phyloP scores from a whole-genome alignment of 2,888 invertebrate genomes.

The Lithophane ornitopus region DNA sequence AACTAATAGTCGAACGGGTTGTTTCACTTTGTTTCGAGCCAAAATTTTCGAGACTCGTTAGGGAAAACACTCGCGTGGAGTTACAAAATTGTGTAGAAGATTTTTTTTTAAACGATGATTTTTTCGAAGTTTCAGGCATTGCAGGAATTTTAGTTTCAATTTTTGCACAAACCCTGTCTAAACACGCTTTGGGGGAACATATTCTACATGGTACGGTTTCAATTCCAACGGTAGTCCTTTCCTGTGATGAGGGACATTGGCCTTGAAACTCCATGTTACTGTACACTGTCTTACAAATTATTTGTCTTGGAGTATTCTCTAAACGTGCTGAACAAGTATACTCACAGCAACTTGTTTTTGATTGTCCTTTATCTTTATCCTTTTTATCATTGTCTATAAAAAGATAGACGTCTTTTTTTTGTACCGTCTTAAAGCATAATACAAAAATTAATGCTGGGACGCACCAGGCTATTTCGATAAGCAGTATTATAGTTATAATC shows the following conservation, averaged over 20 bases:
- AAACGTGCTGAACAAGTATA: not conserved
- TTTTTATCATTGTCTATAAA: conserved; percentile 52
- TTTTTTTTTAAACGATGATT: conserved; percentile 43
- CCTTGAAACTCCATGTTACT: conserved; percentile 25
- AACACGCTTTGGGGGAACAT: conserved; percentile 1
- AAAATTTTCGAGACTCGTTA: conserved; percentile 34
- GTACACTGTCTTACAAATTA: conserved; percentile 14
- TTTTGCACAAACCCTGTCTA: conserved; percentile 8
- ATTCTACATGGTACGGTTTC: conserved; percentile 44
- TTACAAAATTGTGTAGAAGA: not conserved
- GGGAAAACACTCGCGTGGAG: not conserved
- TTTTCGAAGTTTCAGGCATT: conserved; percentile 17
- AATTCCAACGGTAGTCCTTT: conserved; percentile 40
- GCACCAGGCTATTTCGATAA: conserved; percentile 83
- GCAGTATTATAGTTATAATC: conserved; percentile 75
- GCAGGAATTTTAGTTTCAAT: not conserved
- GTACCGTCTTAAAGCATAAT: conserved; percentile 61
- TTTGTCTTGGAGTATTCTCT: not conserved
- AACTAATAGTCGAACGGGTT: conserved; percentile 8
- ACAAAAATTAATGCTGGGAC: conserved; percentile 74
- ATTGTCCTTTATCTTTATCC: conserved; percentile 2
- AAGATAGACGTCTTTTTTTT: conserved; percentile 61
- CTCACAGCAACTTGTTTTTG: not conserved
- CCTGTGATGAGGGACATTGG: conserved; percentile 32
- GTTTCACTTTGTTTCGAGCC: not conserved